phyloP scores from a whole-genome alignment of 2,888 invertebrate genomes.

The Caenorhabditis afra region DNA sequence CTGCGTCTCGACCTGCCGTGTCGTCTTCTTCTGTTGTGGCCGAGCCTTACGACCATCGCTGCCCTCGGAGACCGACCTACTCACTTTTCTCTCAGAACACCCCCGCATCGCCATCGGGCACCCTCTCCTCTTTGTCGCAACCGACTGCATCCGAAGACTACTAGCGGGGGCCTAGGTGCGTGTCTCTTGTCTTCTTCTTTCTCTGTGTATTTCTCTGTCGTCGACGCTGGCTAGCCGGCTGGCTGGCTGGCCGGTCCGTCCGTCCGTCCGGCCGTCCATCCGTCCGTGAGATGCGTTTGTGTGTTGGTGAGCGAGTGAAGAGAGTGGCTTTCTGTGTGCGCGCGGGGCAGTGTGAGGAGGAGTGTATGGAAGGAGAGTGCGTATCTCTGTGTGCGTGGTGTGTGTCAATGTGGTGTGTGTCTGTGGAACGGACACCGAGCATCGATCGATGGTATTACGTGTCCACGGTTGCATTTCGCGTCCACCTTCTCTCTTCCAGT shows the following conservation, averaged over 20 bases:
- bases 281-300: constrained; percentile 56
- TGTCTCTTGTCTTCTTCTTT: constrained; percentile 17
- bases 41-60: constrained; percentile 18
- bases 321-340: constrained; percentile 51
- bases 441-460: constrained; percentile 55
- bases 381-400: constrained; percentile 30
- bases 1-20: constrained; percentile 15
- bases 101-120: constrained; percentile 31
- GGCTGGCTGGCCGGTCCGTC: constrained; percentile 34
- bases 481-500: neutral
- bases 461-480: constrained; percentile 16
- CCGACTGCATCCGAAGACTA: constrained; percentile 25
- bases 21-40: neutral
- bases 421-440: constrained; percentile 49
- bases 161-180: constrained; percentile 30
- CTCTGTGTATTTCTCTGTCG: constrained; percentile 15
- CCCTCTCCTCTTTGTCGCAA: constrained; percentile 31
- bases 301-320: constrained; percentile 40
- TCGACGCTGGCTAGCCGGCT: constrained; percentile 8
- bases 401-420: constrained; percentile 41
- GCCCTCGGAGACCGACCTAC: constrained; percentile 3
- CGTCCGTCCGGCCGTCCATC: constrained; percentile 44
- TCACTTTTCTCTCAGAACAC: constrained; percentile 18
- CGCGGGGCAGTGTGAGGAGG: constrained; percentile 49
- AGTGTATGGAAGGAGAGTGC: constrained; percentile 46